Conservation (phyloP, 92 coral and sea anemone species). For the Epizoanthus rinbou region DNA sequence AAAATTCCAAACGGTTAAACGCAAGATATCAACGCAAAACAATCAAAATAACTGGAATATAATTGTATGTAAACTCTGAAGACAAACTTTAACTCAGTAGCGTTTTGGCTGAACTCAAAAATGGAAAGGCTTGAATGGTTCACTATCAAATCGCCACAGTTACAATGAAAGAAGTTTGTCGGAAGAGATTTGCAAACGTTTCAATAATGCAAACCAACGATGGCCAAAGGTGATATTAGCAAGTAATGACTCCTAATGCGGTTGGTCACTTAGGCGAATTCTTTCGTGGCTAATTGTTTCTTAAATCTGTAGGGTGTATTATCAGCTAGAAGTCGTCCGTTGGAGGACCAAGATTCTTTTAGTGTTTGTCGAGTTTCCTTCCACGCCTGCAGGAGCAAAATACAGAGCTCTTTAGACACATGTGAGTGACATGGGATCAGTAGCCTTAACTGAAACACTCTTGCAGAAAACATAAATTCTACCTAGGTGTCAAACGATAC, state of each 20-base stretch:
- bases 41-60: no score
- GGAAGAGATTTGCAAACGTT: conserved; percentile 7
- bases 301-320: not conserved
- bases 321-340: not conserved
- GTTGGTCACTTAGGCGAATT: conserved; percentile 33
- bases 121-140: not conserved
- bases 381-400: conserved; percentile 21
- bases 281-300: conserved; percentile 25
- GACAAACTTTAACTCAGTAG: no score
- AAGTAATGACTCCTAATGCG: conserved; percentile 45
- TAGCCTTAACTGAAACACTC: conserved; percentile 8
- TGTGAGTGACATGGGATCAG: not conserved
- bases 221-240: conserved; percentile 50
- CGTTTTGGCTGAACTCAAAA: no score
- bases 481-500: conserved; percentile 34
- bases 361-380: not conserved
- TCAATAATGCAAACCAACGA: conserved; percentile 19
- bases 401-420: conserved; percentile 9
- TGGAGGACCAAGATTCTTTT: not conserved
- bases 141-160: conserved; percentile 14
- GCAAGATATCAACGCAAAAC: no score
- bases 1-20: no score
- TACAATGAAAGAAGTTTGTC: not conserved
- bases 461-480: conserved; percentile 10
- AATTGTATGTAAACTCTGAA: no score